Percentiles rank a stretch among this genome's conserved stretches.
Conservation (phyloP, 2,113 vertebrate genomes). For the Sprattus sprattus region DNA sequence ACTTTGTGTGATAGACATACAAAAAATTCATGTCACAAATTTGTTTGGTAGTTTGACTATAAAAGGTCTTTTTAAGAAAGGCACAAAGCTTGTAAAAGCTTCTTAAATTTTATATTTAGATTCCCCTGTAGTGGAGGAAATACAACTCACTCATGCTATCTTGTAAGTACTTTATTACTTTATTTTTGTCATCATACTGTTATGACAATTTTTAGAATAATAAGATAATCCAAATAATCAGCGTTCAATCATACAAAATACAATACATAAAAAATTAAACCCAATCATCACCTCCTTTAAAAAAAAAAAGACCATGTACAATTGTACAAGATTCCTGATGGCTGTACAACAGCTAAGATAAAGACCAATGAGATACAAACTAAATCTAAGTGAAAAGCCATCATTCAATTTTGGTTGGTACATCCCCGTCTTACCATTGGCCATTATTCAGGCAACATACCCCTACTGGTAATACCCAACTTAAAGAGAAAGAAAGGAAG, state of each 20-base stretch:
- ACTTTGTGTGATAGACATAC: no score
- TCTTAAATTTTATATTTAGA: no score
- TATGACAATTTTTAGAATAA: slow-evolving; percentile 29
- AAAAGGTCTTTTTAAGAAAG: no score
- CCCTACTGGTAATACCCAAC: neutral
- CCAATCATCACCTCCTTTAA: slow-evolving; percentile 41
- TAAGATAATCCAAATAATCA: slow-evolving; percentile 49
- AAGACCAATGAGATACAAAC: neutral
- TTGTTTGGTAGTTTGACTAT: no score
- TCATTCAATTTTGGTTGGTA: neutral
- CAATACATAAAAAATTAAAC: slow-evolving; percentile 60
- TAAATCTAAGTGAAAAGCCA: neutral
- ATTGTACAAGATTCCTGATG: slow-evolving; percentile 47
- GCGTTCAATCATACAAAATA: slow-evolving; percentile 48
- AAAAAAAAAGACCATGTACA: slow-evolving; percentile 62
- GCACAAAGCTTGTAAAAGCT: no score
- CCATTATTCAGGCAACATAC: slow-evolving; percentile 24
- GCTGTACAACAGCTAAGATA: slow-evolving; percentile 59
- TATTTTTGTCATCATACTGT: neutral
- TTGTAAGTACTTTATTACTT: neutral
- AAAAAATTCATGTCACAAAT: no score
- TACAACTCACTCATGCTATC: neutral
- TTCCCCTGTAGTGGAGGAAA: neutral
- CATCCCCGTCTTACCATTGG: neutral
- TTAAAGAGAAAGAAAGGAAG: slow-evolving; percentile 2